Percentiles rank a stretch among this genome's conserved stretches.
These are phyloP conservation scores for Xiphophorus birchmanni DNA, from an alignment of 2,797 vertebrate genomes.

Conservation along the genomic window DNA sequence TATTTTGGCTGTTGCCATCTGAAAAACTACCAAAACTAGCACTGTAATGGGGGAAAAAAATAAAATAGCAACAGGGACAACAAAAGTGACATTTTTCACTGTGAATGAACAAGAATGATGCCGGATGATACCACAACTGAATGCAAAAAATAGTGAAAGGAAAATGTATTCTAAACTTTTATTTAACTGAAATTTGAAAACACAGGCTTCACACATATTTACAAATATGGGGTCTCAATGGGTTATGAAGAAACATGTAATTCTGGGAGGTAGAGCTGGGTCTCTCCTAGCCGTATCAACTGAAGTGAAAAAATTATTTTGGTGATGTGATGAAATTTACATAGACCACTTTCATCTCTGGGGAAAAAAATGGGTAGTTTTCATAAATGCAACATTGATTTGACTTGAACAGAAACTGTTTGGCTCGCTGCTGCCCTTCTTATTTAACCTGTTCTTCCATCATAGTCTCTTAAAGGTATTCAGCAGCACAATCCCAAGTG, in stretches of 20 bases:
- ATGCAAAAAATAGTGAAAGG: neutral
- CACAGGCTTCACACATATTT: neutral
- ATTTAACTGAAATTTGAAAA: neutral
- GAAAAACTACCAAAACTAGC: neutral
- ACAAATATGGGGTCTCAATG: neutral
- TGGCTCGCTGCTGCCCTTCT: neutral
- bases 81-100: neutral
- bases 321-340: constrained; percentile 17
- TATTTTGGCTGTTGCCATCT: neutral
- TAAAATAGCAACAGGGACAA: neutral
- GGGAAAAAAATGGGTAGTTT: constrained; percentile 2
- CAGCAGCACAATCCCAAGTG: constrained; percentile 74
- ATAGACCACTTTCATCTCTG: constrained; percentile 25
- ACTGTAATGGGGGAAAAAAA: neutral
- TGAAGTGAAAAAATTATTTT: neutral
- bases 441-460: constrained; percentile 19
- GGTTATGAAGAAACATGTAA: neutral
- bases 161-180: neutral
- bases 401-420: neutral
- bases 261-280: neutral
- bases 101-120: neutral
- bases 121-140: neutral
- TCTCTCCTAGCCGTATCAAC: neutral
- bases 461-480: constrained; percentile 51
- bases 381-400: neutral